These are phyloP conservation scores for Oceanites oceanicus DNA, from an alignment of 2,113 vertebrate species.

Conservation along the genomic window DNA sequence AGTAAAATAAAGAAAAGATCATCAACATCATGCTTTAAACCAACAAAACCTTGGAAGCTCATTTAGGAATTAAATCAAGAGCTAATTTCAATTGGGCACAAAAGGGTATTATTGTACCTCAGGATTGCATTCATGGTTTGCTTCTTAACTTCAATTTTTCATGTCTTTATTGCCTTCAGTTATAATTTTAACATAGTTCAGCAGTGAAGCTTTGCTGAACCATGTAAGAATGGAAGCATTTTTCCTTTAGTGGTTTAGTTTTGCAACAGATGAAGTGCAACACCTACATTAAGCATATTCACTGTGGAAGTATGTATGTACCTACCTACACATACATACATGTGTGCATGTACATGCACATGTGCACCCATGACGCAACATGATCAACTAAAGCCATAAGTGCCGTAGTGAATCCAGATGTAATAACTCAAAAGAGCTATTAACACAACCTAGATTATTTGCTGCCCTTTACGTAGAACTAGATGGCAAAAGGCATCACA, in stretches of 20 bases:
- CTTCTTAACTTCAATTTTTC: background rate
- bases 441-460: background rate
- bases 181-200: background rate
- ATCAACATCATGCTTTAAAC: constrained; percentile 32
- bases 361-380: background rate
- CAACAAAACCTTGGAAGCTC: constrained; percentile 34
- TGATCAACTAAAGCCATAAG: background rate
- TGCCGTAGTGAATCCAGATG: background rate
- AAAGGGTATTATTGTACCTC: background rate
- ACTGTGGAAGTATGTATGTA: background rate
- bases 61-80: constrained; percentile 41
- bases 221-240: background rate
- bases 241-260: background rate
- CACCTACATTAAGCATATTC: background rate
- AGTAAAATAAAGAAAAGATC: constrained; percentile 44
- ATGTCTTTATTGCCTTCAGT: background rate
- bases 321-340: background rate
- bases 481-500: background rate
- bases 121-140: background rate
- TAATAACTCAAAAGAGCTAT: background rate
- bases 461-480: background rate
- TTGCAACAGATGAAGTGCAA: background rate
- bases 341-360: background rate
- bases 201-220: background rate
- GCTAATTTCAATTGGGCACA: constrained; percentile 22